Evolutionary conservation across 64 coral and sea anemone genomes (phyloP).

Genomic region (Astreopora myriophthalma): DNA sequence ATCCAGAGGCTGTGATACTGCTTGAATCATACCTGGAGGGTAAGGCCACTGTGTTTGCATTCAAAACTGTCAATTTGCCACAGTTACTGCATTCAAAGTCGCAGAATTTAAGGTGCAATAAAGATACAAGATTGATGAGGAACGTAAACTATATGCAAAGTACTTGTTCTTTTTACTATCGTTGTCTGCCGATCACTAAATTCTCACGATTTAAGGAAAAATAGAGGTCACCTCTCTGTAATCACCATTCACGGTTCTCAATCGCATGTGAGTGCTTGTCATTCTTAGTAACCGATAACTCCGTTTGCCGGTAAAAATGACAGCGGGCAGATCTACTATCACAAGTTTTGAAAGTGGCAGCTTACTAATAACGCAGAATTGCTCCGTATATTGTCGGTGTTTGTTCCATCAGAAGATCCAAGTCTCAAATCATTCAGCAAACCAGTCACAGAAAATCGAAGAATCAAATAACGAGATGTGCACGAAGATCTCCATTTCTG

Average conservation of each 20-base stretch:
- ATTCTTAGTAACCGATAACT: not conserved
- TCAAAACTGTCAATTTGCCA: not conserved
- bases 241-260: not conserved
- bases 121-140: not conserved
- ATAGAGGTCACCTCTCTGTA: not conserved
- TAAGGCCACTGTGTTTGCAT: not conserved
- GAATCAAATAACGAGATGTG: not conserved
- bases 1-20: not conserved
- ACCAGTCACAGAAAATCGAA: not conserved
- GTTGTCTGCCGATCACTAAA: no score
- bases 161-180: not conserved
- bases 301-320: not conserved
- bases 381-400: not conserved
- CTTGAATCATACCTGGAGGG: not conserved
- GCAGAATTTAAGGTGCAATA: not conserved
- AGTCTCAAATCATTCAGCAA: not conserved
- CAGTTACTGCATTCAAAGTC: not conserved
- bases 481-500: not conserved
- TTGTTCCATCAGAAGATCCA: not conserved
- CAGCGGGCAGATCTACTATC: not conserved
- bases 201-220: no score
- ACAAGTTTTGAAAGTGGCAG: not conserved
- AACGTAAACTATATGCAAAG: not conserved
- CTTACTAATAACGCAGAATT: not conserved
- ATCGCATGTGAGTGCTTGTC: not conserved